These are phyloP conservation scores for Tauraco erythrolophus DNA, from an alignment of 2,113 vertebrate genomes.

Conservation along the genomic window DNA sequence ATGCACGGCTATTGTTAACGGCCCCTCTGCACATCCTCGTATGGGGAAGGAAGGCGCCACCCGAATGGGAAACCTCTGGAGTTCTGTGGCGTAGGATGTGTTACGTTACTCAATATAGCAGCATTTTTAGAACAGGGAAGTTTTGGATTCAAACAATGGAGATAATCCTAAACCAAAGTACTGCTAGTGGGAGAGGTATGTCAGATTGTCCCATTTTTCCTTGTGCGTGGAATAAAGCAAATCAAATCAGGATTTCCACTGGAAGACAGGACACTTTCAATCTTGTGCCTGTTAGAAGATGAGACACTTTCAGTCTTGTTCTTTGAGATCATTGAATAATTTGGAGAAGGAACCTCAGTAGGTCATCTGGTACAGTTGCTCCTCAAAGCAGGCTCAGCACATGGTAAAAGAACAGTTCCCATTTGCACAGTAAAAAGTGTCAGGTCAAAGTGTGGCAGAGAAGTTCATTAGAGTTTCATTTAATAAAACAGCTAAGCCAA, in stretches of 20 bases:
- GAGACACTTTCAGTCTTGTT: neutral
- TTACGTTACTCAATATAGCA: fast-evolving
- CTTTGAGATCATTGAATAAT: neutral
- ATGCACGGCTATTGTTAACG: neutral
- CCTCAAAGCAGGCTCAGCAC: neutral
- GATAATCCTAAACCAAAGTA: neutral
- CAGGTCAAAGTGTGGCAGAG: neutral
- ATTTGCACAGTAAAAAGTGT: neutral
- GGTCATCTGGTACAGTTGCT: neutral
- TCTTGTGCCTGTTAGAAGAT: neutral
- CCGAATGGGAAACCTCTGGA: neutral
- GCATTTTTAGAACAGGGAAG: neutral
- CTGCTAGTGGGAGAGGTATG: neutral
- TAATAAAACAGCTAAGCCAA: neutral
- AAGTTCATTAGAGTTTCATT: neutral
- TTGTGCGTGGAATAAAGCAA: neutral
- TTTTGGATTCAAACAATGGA: neutral
- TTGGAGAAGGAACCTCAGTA: neutral
- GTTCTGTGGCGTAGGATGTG: neutral
- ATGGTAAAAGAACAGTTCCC: neutral
- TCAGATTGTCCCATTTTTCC: neutral
- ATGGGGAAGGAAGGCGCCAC: neutral
- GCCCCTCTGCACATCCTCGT: neutral
- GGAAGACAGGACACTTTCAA: neutral
- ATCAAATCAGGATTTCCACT: neutral